Evolutionary conservation across 2,113 vertebrate genomes (phyloP), one percentile per base, ranked within the genome.

Genomic region (Labeo catla): DNA sequence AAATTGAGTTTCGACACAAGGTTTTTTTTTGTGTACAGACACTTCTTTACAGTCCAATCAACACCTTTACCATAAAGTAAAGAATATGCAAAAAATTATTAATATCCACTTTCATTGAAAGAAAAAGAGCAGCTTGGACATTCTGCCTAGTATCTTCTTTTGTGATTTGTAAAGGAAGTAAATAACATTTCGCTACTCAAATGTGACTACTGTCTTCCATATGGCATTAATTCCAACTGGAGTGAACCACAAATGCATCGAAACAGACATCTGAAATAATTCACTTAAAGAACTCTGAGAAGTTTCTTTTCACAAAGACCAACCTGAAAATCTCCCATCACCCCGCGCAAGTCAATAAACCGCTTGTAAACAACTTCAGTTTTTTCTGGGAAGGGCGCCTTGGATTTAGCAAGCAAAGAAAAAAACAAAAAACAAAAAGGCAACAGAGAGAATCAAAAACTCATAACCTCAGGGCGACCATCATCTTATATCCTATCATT

Each of bases 401-500:
- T 65, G 78, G 43, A 81, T 81, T 81, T 65, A 81, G 79, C 43
- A 6, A 47, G 13, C 4, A 13, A 52, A 68, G 39, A 39, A 39
- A 39, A 39, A 39, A 39, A 39, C 39, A 39, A 28, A 87, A 89
- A 86, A 77, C 49, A 54, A 43, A 82, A 83, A 52, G 47, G 86
- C 91, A 77, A 77, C 90, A 91, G 91, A 83, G 81, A 91, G 90
- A 93, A 91, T 93, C 91, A 85, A 88, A 93, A 93, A 91, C 87
- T 91, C 88, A 72, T 89, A 86, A 91, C 93, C 91, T 91, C 86
- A 89, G 93, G 93, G 90, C 34, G 81, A 86, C 91, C 89, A 73
- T 89, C 89, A 92, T 91, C 88, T 91, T 88, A 65, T 89, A 90
- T 92, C 93, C 94, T 94, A 92, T 95, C 91, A 95, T 94, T 94